Evolutionary conservation across 2,113 vertebrate species (phyloP).

Genomic region (Antennarius striatus): DNA sequence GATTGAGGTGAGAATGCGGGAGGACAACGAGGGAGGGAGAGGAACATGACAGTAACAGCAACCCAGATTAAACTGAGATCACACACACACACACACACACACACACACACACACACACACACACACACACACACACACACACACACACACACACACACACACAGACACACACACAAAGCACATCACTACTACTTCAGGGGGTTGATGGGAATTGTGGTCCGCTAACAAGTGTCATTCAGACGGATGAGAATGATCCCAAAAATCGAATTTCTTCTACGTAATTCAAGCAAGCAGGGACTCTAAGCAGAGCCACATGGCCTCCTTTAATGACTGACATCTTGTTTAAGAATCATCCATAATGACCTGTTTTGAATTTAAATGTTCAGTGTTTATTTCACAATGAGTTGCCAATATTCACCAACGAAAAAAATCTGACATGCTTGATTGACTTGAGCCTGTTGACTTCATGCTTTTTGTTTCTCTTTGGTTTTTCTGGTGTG

Average conservation of each 20-base stretch:
- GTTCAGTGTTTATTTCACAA: slow-evolving; percentile 71
- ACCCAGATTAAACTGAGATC: slow-evolving; percentile 84
- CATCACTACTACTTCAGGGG: slow-evolving; percentile 15
- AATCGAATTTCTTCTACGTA: slow-evolving; percentile 62
- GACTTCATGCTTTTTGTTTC: slow-evolving; percentile 49
- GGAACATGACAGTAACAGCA: slow-evolving; percentile 91
- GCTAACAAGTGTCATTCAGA: slow-evolving; percentile 43
- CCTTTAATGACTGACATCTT: slow-evolving; percentile 78
- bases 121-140: background rate
- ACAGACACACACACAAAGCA: background rate
- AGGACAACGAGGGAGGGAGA: slow-evolving; percentile 84
- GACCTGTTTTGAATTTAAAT: slow-evolving; percentile 73
- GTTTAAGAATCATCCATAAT: slow-evolving; percentile 78
- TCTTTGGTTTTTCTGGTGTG: slow-evolving; percentile 52
- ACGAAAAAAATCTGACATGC: slow-evolving; percentile 65
- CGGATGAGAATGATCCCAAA: slow-evolving; percentile 54
- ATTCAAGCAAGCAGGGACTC: slow-evolving; percentile 72
- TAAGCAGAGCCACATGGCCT: slow-evolving; percentile 79
- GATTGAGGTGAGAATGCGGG: slow-evolving; percentile 80
- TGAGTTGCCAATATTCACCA: slow-evolving; percentile 69
- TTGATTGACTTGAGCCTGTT: slow-evolving; percentile 61
- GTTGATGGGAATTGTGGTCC: slow-evolving; percentile 34
- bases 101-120: no score
- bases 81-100: background rate
- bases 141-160: background rate